These are phyloP conservation scores for Discoglossus pictus DNA, from an alignment of 2,797 vertebrate genomes.

Conservation along the genomic window DNA sequence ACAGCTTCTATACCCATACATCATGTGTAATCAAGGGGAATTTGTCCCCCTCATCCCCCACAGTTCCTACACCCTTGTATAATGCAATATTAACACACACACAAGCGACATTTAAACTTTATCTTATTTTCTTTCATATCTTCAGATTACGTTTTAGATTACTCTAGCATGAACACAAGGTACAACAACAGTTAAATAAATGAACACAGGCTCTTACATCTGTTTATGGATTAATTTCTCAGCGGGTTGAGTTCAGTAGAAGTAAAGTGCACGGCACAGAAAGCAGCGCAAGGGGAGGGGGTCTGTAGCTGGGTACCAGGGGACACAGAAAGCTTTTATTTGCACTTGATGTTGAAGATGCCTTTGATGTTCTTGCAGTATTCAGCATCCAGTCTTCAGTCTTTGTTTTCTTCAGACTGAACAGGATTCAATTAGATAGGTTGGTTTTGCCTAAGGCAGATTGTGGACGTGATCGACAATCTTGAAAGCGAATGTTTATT, in stretches of 20 bases:
- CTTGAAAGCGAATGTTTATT: conserved; percentile 12
- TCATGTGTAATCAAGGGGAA: too few relatives aligned
- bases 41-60: too few relatives aligned
- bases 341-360: conserved; percentile 57
- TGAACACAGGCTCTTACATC: conserved; percentile 6
- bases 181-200: conserved; percentile 1
- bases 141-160: too few relatives aligned
- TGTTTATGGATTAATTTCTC: conserved; percentile 16
- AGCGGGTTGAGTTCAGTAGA: background rate
- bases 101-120: too few relatives aligned
- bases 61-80: too few relatives aligned
- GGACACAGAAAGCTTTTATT: conserved; percentile 51
- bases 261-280: background rate
- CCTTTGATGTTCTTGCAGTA: conserved; percentile 59
- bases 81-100: too few relatives aligned
- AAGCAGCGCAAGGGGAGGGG: background rate
- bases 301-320: conserved; percentile 21
- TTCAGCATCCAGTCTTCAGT: conserved; percentile 44
- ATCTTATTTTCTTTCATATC: too few relatives aligned
- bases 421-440: conserved; percentile 42
- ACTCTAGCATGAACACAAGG: too few relatives aligned
- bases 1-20: too few relatives aligned
- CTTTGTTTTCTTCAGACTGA: conserved; percentile 54
- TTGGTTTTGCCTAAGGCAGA: conserved; percentile 25
- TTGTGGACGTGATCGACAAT: conserved; percentile 8